Base-by-base conservation (phyloP, 1,140 invertebrate genomes). In the Heliothis virescens region DNA sequence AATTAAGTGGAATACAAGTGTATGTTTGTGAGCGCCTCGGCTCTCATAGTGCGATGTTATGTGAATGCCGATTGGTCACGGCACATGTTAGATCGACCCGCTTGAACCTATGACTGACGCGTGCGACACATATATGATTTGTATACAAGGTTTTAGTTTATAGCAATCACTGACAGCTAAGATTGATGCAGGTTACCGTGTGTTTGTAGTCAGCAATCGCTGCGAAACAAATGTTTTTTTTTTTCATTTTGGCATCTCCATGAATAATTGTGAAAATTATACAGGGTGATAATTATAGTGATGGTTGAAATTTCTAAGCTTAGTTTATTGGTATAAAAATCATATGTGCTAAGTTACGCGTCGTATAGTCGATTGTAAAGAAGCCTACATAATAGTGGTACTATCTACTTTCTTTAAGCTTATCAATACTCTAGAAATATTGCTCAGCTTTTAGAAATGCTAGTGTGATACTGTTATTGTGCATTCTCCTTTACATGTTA, bases 11-110 rank as follows among this genome's bases (percentile, higher is more conserved):
- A 48, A 16, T 21, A 18, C 63, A 67, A 67, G 63, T 67, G 63
- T 67, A 48, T 48, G 63, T 67, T 48, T 48, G 63, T 67, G 63
- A 34, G 63, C 16, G 62, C 18, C 34, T 3, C 21, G 18, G 34
- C 15, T 65, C 41, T 65, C 11, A 48, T 67, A 67, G 63, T 67
- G 63, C 41, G 41, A 67, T 67, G 63, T 67, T 67, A 5, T 67
- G 41, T 67, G 63, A 18, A 48, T 67, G 63, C n/a, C 63, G 26
- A 7, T 5, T 11, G 34, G 62, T 16, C 41, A 48, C 2, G 57
- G 63, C 63, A 67, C 63, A 21, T 48, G 63, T 48, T 67, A 41
- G 34, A 47, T 2, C 9, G 34, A 16, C 15, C 63, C 63, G 63
- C 63, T 67, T 48, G 41, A n/a, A 67, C 41, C 41, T 67, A 13